Evolutionary conservation across 2,888 invertebrate genomes (phyloP).

Genomic region (Pachliopta kotzebuea): DNA sequence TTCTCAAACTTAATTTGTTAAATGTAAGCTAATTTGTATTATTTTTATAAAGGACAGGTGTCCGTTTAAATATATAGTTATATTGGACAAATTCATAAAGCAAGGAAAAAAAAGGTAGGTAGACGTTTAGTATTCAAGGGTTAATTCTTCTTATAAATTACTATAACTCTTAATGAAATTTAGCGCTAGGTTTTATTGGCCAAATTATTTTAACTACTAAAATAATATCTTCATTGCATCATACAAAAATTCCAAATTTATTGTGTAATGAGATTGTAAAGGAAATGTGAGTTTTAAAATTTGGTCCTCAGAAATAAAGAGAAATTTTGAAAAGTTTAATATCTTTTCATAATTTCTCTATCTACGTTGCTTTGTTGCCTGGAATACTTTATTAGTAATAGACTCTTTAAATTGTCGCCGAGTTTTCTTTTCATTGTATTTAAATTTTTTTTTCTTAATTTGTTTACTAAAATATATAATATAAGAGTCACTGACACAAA

Average conservation of each 20-base stretch:
- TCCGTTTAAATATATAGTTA: not conserved
- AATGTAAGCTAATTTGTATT: too few relatives aligned
- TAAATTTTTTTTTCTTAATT: not conserved
- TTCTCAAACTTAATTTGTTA: too few relatives aligned
- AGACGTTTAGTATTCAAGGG: not conserved
- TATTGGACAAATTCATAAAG: too few relatives aligned
- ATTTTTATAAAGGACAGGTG: not conserved
- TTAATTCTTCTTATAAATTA: not conserved
- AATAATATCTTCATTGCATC: too few relatives aligned
- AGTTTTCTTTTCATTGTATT: not conserved
- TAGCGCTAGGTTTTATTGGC: not conserved
- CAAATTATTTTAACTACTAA: too few relatives aligned
- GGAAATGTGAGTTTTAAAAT: not conserved
- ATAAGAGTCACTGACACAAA: too few relatives aligned
- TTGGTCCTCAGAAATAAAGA: not conserved
- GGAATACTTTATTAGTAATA: not conserved
- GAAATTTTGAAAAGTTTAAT: too few relatives aligned
- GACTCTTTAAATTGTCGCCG: not conserved
- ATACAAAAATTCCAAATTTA: too few relatives aligned
- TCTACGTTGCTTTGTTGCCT: slow-evolving; percentile 2
- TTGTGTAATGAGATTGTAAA: too few relatives aligned
- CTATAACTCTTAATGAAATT: not conserved
- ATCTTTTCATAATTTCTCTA: not conserved
- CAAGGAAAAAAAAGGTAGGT: too few relatives aligned
- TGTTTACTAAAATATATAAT: not conserved